These are phyloP conservation scores for Castor canadensis DNA, from an alignment of 2,113 vertebrate species.

Conservation along the genomic window DNA sequence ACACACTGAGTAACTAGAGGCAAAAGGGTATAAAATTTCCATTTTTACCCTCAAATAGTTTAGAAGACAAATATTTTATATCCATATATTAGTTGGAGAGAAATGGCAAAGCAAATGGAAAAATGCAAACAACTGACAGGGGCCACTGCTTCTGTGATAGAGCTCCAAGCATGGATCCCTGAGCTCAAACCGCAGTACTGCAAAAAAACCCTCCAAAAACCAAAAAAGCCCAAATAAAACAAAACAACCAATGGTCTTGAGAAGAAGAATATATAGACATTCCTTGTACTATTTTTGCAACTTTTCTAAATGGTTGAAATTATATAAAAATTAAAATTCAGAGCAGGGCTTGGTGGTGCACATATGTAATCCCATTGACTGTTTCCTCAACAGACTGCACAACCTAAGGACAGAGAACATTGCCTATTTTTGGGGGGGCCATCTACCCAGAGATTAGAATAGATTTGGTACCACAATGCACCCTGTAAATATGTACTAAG, in stretches of 20 bases:
- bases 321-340: neutral
- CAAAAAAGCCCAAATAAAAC: too few species aligned
- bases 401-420: neutral
- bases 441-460: neutral
- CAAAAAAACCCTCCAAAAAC: too few species aligned
- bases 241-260: too few species aligned
- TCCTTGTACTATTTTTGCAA: neutral
- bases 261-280: neutral
- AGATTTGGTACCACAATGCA: neutral
- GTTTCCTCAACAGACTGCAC: neutral
- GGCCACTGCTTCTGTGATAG: too few species aligned
- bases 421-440: neutral
- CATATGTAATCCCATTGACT: too few species aligned
- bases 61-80: neutral
- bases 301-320: slow-evolving; percentile 23
- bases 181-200: too few species aligned
- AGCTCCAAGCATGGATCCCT: too few species aligned
- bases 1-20: neutral
- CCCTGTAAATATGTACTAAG: neutral
- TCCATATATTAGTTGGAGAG: neutral
- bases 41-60: neutral
- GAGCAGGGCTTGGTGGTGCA: too few species aligned
- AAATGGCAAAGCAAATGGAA: neutral
- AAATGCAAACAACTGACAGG: neutral
- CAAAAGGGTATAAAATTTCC: neutral